Conservation (phyloP, 2,888 invertebrate species). For the Hololepta plana region DNA sequence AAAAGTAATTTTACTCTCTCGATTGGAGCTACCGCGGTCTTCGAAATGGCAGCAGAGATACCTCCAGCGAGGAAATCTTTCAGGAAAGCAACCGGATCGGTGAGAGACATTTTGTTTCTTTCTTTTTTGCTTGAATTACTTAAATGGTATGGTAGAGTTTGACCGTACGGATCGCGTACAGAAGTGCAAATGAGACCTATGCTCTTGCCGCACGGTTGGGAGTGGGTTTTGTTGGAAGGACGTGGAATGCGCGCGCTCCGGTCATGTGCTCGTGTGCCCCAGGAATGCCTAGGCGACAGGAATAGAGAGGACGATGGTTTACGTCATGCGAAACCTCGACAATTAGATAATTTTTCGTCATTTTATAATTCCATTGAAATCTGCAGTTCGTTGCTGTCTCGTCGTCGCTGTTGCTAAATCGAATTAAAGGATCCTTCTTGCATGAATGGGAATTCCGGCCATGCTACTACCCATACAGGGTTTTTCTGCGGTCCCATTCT, state of each 20-base stretch:
- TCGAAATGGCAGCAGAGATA: conserved; percentile 81
- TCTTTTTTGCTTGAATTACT: no score
- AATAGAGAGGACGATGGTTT: background rate
- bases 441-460: no score
- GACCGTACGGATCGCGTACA: conserved; percentile 35
- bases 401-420: no score
- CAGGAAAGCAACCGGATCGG: conserved; percentile 66
- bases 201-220: conserved; percentile 4
- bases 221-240: background rate
- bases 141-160: no score
- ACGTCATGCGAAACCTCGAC: no score
- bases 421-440: no score
- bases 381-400: no score
- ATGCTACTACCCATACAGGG: no score
- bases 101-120: no score
- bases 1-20: conserved; percentile 87
- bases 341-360: no score
- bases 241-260: background rate
- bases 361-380: no score
- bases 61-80: conserved; percentile 89
- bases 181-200: conserved; percentile 28
- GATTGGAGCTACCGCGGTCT: conserved; percentile 88
- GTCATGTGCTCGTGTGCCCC: background rate
- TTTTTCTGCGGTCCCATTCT: no score
- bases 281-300: background rate